Evolutionary conservation across 30 jellyfish, hydroid and myxozoan genomes (phyloP), one percentile per base, ranked within the genome.

Genomic region (Aurelia sp.): DNA sequence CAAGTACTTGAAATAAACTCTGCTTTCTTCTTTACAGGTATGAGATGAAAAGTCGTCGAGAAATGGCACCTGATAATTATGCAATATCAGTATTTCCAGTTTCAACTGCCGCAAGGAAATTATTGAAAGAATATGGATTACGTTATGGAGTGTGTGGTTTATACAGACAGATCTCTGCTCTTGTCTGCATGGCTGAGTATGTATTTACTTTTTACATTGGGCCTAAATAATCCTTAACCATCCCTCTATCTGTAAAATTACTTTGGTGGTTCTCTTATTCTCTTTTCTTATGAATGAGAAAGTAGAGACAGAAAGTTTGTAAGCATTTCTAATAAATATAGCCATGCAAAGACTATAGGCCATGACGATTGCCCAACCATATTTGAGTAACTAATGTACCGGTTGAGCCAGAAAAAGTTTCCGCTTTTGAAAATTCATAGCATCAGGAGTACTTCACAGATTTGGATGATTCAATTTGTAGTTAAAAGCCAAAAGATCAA

Each of bases 81-180:
- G 55, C 58, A 8, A 19, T 64, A n/a, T 74, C 92, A 59, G 72
- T 72, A 10, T 91, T 76, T 27, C 92, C 90, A 20, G 48, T 87
- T 30, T 79, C 98, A 9, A 66, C 96, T 17, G 96, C 97, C 5
- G 93, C 98, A 21, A 74, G 78, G 78, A 82, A 84, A 35, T 15
- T 93, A 21, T 63, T 93, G 65, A 93, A 93, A 65, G 98, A 93
- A 70, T 93, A 81, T 62, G 93, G 92, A 24, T 48, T 88, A 71
- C 92, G 98, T 59, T 93, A 72, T 70, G 98, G 98, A 11, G 96
- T 93, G 38, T 92, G 98, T 48, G 66, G 90, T 57, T 69, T 88
- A 60, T 93, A 30, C 64, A 50, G 97, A 30, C 90, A 83, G 65
- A 77, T 93, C 3, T 41, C 98, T 3, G 67, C 89, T 44, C 81